Percentiles rank a stretch among this genome's conserved stretches.
Conservation (phyloP, 2,113 vertebrate species). For the Corynorhinus townsendii region DNA sequence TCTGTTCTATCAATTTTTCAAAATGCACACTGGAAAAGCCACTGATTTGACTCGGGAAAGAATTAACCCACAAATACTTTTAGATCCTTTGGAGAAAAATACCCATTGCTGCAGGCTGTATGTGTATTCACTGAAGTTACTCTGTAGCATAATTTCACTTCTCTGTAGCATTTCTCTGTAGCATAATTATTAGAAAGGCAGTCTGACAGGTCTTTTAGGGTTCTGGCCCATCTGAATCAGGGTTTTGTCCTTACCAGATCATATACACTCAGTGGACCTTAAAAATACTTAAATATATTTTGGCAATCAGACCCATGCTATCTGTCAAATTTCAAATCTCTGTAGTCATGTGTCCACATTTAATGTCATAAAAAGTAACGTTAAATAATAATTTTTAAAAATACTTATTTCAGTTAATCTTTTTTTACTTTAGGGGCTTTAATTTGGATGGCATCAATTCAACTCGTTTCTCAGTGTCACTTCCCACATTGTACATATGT, state of each 20-base stretch:
- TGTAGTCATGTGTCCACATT: background rate
- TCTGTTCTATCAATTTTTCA: constrained; percentile 33
- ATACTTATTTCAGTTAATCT: background rate
- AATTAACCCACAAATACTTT: background rate
- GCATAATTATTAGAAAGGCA: background rate
- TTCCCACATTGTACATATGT: background rate
- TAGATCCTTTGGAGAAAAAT: background rate
- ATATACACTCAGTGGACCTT: background rate
- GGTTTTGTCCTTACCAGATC: background rate
- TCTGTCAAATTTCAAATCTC: background rate
- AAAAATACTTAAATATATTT: background rate
- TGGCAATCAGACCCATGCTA: background rate
- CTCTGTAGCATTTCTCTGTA: background rate
- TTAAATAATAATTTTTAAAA: background rate
- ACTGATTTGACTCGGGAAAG: background rate
- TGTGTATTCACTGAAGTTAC: background rate
- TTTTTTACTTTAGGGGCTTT: background rate
- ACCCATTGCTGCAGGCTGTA: background rate
- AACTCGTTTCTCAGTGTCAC: background rate
- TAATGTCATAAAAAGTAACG: background rate
- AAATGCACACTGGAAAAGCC: background rate
- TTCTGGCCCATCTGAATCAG: background rate
- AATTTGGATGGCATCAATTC: background rate
- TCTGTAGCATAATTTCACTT: background rate
- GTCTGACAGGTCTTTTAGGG: background rate